Percentiles rank a stretch among this genome's conserved stretches.
These are phyloP conservation scores for Rhinichthys osculus DNA, from an alignment of 2,797 vertebrate genomes.

Conservation along the genomic window DNA sequence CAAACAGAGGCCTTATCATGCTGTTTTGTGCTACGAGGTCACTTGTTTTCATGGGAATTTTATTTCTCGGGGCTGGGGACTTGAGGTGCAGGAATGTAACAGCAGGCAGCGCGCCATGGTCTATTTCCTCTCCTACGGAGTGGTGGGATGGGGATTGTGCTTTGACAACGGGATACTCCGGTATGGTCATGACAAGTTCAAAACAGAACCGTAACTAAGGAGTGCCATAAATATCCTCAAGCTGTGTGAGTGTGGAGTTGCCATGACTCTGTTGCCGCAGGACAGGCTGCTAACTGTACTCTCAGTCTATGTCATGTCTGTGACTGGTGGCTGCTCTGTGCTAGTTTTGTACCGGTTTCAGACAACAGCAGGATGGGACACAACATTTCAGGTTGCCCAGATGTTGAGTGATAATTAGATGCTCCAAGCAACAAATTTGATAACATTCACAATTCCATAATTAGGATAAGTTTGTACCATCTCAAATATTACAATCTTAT, in stretches of 20 bases:
- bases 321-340: neutral
- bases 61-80: conserved; percentile 37
- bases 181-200: conserved; percentile 52
- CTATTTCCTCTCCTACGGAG: conserved; percentile 35
- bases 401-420: conserved; percentile 27
- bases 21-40: conserved; percentile 6
- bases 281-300: conserved; percentile 19
- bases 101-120: conserved; percentile 29
- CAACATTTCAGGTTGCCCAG: conserved; percentile 22
- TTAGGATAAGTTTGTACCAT: neutral
- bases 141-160: conserved; percentile 45
- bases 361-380: neutral
- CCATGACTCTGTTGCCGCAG: conserved; percentile 37
- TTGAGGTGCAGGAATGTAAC: conserved; percentile 53
- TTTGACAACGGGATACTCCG: conserved; percentile 48
- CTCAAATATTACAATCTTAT: neutral
- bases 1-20: conserved; percentile 8
- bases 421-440: neutral
- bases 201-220: conserved; percentile 64
- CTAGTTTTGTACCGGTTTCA: conserved; percentile 9
- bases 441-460: neutral
- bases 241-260: conserved; percentile 40
- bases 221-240: conserved; percentile 57
- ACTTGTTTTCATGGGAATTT: conserved; percentile 44
- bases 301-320: neutral